Base-by-base conservation (phyloP, 2,797 vertebrate genomes). In the Spheniscus humboldti region DNA sequence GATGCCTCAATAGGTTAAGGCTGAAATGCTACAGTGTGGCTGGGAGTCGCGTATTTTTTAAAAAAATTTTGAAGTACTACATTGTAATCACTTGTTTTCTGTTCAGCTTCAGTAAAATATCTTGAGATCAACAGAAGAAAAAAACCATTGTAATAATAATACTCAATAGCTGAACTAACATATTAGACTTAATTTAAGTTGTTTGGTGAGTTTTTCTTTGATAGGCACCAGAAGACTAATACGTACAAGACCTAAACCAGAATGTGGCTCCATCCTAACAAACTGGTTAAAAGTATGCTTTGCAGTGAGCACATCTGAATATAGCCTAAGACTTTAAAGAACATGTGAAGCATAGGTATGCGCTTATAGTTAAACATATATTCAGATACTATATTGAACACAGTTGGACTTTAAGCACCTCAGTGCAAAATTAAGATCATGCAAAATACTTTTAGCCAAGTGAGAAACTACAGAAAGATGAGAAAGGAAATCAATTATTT, bases 1-100 rank as follows among this genome's bases (percentile, higher is more conserved):
- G 45, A 69, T 27, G 8, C 7, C 23, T 59, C 37, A 45, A 22
- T 1, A 41, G 0, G 0, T 18, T 18, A 31, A 69, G 18, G 10
- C 13, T 66, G 45, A 81, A 69, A 66, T 64, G 37, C 3, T 60
- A 41, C 20, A 19, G 3, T 56, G 28, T 55, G 50, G 6, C 31
- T 63, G 19, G 14, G 4, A n/a, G 18, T 28, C 17, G 39, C 35
- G 6, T n/a, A 55, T 68, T 74, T 47, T 35, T 17, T 2, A 0
- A 19, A n/a, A 60, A 33, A 53, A 4, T 10, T 0, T 13, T 59
- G 33, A 53, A 74, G 75, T 53, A 20, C 5, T n/a, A 7, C 13
- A 7, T 37, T 23, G 31, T 30, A 57, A 31, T 35, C 0, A 12
- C 4, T 53, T 30, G 4, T 9, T 75, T 88, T 79, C 33, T 33